Conservation (phyloP, 2,113 vertebrate species). For the Glaucidium brasilianum region DNA sequence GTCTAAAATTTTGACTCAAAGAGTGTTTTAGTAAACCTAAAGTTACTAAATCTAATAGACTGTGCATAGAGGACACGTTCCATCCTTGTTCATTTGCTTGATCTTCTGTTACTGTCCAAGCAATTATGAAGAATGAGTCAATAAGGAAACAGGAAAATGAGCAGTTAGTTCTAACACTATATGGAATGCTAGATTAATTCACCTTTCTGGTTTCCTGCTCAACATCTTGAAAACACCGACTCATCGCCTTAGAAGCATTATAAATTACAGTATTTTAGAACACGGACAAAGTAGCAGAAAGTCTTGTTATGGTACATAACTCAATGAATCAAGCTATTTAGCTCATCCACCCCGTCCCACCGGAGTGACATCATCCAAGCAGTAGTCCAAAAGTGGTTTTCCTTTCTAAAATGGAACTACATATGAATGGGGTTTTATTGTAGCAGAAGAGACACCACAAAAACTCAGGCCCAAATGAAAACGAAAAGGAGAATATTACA, state of each 20-base stretch:
- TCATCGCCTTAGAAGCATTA: not conserved
- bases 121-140: not conserved
- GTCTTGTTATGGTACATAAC: slow-evolving; percentile 4
- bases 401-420: not conserved
- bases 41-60: not conserved
- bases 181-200: not conserved
- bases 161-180: not conserved
- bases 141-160: not conserved
- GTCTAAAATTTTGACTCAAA: not conserved
- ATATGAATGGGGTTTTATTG: not conserved
- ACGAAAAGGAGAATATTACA: not conserved
- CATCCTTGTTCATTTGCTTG: not conserved
- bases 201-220: not conserved
- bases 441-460: not conserved
- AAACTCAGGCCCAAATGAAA: not conserved
- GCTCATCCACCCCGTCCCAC: slow-evolving; percentile 36
- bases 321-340: slow-evolving; percentile 1
- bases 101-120: not conserved
- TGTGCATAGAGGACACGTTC: not conserved
- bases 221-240: not conserved
- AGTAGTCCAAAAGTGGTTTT: not conserved
- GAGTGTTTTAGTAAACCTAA: not conserved
- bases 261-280: not conserved
- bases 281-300: slow-evolving; percentile 28
- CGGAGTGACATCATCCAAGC: not conserved